Conservation (phyloP, 2,888 invertebrate species). For the Lochmaea capreae region DNA sequence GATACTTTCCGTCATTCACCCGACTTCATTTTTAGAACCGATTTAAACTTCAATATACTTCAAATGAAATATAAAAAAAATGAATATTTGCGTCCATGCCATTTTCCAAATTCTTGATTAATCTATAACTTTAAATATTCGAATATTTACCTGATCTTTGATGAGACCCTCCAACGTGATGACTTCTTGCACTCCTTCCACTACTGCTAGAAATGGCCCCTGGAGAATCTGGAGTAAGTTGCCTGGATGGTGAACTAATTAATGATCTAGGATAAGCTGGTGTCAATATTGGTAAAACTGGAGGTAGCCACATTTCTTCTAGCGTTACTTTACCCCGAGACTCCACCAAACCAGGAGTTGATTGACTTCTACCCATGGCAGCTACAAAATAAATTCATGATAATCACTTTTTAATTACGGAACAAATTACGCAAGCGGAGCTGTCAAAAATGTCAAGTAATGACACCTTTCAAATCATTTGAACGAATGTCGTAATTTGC, state of each 20-base stretch:
- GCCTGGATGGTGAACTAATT: conserved; percentile 63
- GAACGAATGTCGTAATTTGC: no score
- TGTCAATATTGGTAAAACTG: conserved; percentile 61
- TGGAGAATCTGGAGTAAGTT: conserved; percentile 67
- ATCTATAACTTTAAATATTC: no score
- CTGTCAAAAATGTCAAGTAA: no score
- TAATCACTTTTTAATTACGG: not conserved
- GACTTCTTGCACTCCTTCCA: conserved; percentile 60
- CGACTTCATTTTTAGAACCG: no score
- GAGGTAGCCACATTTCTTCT: conserved; percentile 85
- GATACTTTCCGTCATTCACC: no score
- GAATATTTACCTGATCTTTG: conserved; percentile 60
- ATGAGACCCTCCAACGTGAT: conserved; percentile 63
- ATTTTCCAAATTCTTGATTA: no score
- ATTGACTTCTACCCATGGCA: conserved; percentile 95
- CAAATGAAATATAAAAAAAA: no score
- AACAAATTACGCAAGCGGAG: no score
- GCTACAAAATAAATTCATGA: conserved; percentile 67
- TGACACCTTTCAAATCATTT: no score
- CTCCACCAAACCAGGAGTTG: conserved; percentile 95
- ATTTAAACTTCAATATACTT: no score
- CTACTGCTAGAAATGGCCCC: conserved; percentile 66
- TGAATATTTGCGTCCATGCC: no score
- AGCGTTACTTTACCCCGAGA: conserved; percentile 89
- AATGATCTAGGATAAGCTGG: conserved; percentile 62